Evolutionary conservation across 1,140 invertebrate genomes (phyloP).

Genomic region (Popillia japonica): DNA sequence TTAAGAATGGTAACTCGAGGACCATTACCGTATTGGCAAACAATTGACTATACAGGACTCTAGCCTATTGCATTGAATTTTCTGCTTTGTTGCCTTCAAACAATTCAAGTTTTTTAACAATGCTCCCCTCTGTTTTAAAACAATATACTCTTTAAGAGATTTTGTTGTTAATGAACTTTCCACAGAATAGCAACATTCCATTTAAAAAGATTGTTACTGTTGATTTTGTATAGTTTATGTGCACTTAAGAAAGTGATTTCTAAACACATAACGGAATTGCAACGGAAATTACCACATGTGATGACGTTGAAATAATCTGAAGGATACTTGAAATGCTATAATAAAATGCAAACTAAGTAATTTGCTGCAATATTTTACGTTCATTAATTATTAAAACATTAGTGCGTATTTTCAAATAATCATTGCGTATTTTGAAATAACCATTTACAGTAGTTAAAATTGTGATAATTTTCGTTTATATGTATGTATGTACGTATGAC

Average conservation of each 20-base stretch:
- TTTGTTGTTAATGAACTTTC: not conserved
- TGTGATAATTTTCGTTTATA: no score
- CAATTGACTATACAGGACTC: constrained; percentile 51
- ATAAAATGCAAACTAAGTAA: no score
- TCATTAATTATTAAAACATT: no score
- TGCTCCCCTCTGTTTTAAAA: constrained; percentile 41
- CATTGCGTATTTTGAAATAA: no score
- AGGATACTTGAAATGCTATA: no score
- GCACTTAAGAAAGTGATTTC: not conserved
- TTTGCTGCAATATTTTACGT: no score
- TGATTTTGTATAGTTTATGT: constrained; percentile 9
- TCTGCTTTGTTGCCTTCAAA: constrained; percentile 53
- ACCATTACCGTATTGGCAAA: constrained; percentile 45
- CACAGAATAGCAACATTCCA: not conserved
- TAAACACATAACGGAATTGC: not conserved
- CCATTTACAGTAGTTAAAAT: no score
- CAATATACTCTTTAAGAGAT: constrained; percentile 34
- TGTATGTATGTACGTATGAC: no score
- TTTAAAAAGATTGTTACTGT: constrained; percentile 21
- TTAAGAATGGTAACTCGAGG: constrained; percentile 41
- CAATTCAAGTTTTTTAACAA: constrained; percentile 46
- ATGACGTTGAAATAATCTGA: no score
- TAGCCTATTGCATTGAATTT: constrained; percentile 48
- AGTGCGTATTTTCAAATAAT: no score
- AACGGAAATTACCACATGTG: not conserved